These are phyloP conservation scores for Muscicapa adusta DNA, from an alignment of 2,113 vertebrate genomes.

Conservation along the genomic window DNA sequence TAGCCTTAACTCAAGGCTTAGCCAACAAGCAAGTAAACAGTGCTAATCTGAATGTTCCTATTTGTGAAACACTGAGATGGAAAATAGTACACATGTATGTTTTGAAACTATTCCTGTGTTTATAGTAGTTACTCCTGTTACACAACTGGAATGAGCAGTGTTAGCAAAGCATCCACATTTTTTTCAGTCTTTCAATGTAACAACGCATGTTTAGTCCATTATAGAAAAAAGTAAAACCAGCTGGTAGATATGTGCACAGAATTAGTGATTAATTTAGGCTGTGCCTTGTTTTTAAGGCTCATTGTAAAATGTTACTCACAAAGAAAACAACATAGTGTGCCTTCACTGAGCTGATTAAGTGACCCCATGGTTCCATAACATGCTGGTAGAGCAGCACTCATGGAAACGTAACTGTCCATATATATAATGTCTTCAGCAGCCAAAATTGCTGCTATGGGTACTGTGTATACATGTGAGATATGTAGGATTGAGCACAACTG, in stretches of 20 bases:
- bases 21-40: neutral
- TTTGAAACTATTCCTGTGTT: conserved; percentile 31
- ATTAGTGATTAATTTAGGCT: neutral
- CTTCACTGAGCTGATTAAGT: neutral
- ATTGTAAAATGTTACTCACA: neutral
- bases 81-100: conserved; percentile 12
- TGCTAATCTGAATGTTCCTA: neutral
- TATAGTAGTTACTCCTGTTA: conserved; percentile 2
- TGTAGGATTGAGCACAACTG: neutral
- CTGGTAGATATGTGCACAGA: neutral
- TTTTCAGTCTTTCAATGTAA: neutral
- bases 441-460: neutral
- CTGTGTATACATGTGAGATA: neutral
- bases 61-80: conserved; percentile 19
- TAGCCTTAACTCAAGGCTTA: neutral
- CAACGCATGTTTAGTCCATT: neutral
- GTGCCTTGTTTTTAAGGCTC: neutral
- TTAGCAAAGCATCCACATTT: neutral
- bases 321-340: neutral
- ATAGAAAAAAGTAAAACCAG: neutral
- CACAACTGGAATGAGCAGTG: neutral
- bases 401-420: neutral
- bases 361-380: neutral
- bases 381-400: neutral
- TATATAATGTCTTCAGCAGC: neutral